Evolutionary conservation across 2,888 invertebrate species (phyloP).

Genomic region (Agapetus fuscipes): DNA sequence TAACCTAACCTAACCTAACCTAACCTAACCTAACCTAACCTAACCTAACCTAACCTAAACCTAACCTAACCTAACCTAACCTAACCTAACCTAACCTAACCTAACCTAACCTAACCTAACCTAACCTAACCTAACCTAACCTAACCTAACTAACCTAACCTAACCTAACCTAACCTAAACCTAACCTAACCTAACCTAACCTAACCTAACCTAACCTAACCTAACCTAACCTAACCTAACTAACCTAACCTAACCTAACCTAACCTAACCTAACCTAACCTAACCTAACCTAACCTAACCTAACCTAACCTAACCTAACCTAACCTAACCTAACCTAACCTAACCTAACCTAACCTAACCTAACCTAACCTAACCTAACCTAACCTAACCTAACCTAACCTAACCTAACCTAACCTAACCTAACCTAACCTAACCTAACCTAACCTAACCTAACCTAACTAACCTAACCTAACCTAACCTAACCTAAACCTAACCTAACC

Average conservation of each 20-base stretch:
- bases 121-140: constrained; percentile 5
- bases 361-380: constrained; percentile 11
- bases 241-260: constrained; percentile 1
- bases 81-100: constrained; percentile 3
- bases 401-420: constrained; percentile 21
- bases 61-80: constrained; percentile 3
- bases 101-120: not conserved
- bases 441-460: constrained; percentile 24
- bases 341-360: constrained; percentile 13
- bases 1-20: constrained; percentile 2
- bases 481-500: too few relatives aligned
- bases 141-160: too few relatives aligned
- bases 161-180: constrained; percentile 26
- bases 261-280: constrained; percentile 7
- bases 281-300: constrained; percentile 7
- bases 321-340: constrained; percentile 9
- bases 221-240: constrained; percentile 1
- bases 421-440: constrained; percentile 24
- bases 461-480: constrained; percentile 24
- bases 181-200: constrained; percentile 21
- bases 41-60: too few relatives aligned
- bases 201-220: constrained; percentile 3
- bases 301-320: constrained; percentile 6
- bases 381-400: constrained; percentile 14
- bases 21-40: constrained; percentile 1